Conservation (phyloP, 2,797 vertebrate species). For the Setipinna tenuifilis region DNA sequence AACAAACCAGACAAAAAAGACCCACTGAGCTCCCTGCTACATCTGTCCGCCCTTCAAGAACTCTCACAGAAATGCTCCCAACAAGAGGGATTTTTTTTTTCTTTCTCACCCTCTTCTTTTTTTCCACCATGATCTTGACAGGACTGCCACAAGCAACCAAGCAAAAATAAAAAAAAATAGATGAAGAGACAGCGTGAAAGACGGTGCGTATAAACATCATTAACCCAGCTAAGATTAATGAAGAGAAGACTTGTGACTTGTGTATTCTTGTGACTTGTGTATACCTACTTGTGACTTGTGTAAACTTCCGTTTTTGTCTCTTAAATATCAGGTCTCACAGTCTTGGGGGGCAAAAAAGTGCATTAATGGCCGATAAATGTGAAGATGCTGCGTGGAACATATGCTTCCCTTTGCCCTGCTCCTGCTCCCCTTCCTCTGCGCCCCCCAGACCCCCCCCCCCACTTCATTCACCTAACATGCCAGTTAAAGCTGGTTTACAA, state of each 20-base stretch:
- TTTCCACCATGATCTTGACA: slow-evolving; percentile 30
- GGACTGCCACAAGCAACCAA: slow-evolving; percentile 55
- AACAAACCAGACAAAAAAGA: slow-evolving; percentile 47
- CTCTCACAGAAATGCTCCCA: slow-evolving; percentile 11
- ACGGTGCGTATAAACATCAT: background rate
- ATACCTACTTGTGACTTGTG: background rate
- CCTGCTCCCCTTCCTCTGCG: background rate
- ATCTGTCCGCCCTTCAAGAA: slow-evolving; percentile 26
- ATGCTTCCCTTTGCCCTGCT: background rate
- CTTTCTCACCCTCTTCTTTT: slow-evolving; percentile 40
- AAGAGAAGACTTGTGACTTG: background rate
- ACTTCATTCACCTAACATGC: slow-evolving; percentile 65
- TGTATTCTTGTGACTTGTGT: no score
- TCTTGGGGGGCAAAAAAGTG: background rate
- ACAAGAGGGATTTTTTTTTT: slow-evolving; percentile 13
- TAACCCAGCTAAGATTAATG: background rate
- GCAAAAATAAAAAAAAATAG: background rate
- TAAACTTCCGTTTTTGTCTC: background rate
- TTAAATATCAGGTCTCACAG: background rate
- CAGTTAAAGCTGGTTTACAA: slow-evolving; percentile 40
- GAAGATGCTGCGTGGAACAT: slow-evolving; percentile 68
- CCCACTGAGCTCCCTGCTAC: slow-evolving; percentile 15
- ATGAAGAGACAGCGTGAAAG: background rate
- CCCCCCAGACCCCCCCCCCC: slow-evolving; percentile 53
- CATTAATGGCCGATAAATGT: slow-evolving; percentile 58